Percentiles rank a stretch among this genome's conserved stretches.
phyloP scores from a whole-genome alignment of 1,140 invertebrate species.

The Nebria ingens region DNA sequence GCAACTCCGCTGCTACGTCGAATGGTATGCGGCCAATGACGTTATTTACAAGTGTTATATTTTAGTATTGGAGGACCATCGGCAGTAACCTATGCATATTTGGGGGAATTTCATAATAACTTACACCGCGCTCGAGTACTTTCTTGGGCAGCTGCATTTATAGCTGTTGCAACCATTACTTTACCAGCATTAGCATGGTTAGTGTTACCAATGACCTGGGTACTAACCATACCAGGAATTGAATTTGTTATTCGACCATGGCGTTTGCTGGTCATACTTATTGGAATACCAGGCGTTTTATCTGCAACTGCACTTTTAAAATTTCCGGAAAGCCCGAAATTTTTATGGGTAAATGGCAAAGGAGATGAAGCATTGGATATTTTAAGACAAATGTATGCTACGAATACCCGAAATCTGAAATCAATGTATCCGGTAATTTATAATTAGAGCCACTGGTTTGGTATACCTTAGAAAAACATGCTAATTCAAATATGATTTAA shows the following conservation, averaged over 20 bases:
- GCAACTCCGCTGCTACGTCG: no score
- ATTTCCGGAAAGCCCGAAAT: constrained; percentile 11
- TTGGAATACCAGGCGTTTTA: not conserved
- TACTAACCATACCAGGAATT: not conserved
- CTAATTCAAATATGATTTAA: no score
- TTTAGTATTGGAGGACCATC: constrained; percentile 22
- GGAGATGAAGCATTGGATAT: not conserved
- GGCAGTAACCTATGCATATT: constrained; percentile 18
- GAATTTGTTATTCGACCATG: not conserved
- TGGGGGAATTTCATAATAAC: constrained; percentile 22
- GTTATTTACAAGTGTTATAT: no score
- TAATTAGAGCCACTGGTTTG: no score
- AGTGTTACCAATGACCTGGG: not conserved
- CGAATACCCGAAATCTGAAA: not conserved
- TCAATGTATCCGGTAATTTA: not conserved
- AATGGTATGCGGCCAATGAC: no score
- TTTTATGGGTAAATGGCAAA: constrained; percentile 1
- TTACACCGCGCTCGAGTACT: constrained; percentile 17
- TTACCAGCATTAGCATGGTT: not conserved
- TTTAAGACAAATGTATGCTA: not conserved
- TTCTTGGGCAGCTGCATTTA: constrained; percentile 14
- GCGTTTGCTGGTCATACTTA: not conserved
- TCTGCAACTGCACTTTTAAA: not conserved
- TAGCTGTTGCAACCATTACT: not conserved
- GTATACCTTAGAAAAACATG: no score